Base-by-base conservation (phyloP, 2,113 vertebrate genomes). In the Lichenostomus cassidix region DNA sequence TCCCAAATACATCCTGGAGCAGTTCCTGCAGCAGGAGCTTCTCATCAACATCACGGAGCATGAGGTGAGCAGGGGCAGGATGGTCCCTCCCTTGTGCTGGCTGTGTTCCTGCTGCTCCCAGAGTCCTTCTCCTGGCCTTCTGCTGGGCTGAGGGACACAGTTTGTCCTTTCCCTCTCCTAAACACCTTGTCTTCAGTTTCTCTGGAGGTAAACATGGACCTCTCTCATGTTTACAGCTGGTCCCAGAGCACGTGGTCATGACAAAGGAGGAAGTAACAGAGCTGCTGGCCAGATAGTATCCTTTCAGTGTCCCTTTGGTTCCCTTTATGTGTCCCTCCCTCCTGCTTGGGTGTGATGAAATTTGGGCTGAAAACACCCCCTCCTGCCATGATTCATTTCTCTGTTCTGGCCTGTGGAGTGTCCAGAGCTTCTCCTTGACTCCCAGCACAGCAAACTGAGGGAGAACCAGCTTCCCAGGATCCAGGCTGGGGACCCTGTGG, bases 31-130 rank as follows among this genome's bases (percentile, higher is more conserved):
- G 89, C 99, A 99, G 46, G 99, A 99, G 96, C 98, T 99, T 21
- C 98, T 99, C 19, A 99, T 99, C 94, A 99, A 99, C 98, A 99
- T 99, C 95, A 99, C 99, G 0, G 99, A 99, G 42, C 99, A 99
- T 0, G 99, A 99, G 99, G 99, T 99, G 92, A 97, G 97, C 10
- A 0, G 44, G 49, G 28, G 2, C 0, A 1, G 52, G n/a, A 18
- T 1, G 33, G 39, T 17, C 5, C 0, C 5, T 25, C 25, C 8
- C 6, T 24, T 1, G 10, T 9, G 33, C 53, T 31, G 82, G 44
- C 73, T 37, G 65, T 0, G 0, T 10, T 65, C 4, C 2, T 17
- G 73, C 84, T 28, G 59, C 25, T 53, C 39, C 33, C 13, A 6
- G 37, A 15, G 27, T 52, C 19, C 39, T 41, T 3, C 9, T 28